These are phyloP conservation scores for Hydropsyche tenuis DNA, from an alignment of 1,140 invertebrate genomes.

Conservation along the genomic window DNA sequence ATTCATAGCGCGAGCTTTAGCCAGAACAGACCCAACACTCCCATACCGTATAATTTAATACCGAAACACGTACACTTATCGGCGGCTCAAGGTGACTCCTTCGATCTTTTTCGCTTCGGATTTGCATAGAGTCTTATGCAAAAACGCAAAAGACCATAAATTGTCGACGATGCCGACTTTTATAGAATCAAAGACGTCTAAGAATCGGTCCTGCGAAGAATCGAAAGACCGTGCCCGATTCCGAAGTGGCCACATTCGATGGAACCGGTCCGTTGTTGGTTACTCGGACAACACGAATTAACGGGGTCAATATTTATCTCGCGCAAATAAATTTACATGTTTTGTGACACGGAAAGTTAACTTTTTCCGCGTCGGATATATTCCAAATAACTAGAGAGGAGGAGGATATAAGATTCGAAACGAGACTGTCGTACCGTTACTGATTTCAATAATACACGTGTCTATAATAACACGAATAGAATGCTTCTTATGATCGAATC, in stretches of 20 bases:
- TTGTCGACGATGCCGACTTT: too few species aligned
- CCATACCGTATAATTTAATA: constrained; percentile 25
- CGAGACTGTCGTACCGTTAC: too few species aligned
- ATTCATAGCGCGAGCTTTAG: constrained; percentile 31
- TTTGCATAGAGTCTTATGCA: too few species aligned
- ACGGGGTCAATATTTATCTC: constrained; percentile 43
- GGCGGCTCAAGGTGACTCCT: constrained; percentile 19
- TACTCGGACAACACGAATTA: constrained; percentile 32
- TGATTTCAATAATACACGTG: too few species aligned
- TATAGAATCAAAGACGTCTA: background rate
- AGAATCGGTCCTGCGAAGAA: background rate
- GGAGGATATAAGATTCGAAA: too few species aligned
- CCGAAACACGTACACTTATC: background rate
- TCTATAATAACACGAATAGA: too few species aligned
- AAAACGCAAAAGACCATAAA: too few species aligned
- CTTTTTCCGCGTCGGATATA: too few species aligned
- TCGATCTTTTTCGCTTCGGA: background rate
- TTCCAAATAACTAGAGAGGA: too few species aligned
- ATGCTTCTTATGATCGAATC: too few species aligned
- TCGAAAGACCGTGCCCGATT: background rate
- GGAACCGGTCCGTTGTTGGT: constrained; percentile 17
- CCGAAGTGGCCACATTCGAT: background rate
- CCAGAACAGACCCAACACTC: constrained; percentile 25
- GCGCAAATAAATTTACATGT: constrained; percentile 25
- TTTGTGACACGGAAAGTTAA: too few species aligned